Base-by-base conservation (phyloP, 2,888 invertebrate genomes). In the Argyra leucocephala region DNA sequence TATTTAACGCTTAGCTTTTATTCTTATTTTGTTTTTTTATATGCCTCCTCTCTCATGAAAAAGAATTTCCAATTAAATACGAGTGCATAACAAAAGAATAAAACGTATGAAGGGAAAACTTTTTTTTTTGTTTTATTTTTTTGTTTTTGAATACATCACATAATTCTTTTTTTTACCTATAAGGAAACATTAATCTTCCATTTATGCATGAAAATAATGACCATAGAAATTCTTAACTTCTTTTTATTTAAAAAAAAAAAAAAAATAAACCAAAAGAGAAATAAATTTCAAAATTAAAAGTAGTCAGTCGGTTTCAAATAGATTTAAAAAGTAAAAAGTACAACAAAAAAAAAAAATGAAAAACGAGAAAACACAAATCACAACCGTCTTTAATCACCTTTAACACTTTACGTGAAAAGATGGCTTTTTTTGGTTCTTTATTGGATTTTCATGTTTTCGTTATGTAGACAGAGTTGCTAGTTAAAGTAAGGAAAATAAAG, bases 321-420 rank as follows among this genome's bases (percentile, higher is more conserved):
- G 48, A 48, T 48, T 48, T 4, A 48, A 48, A 5, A 48, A 18
- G 2, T 3, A 48, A 48, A 6, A 18, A 48, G 3, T 18, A 48
- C 12, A 48, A 48, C 1, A 48, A 2, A 48, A 48, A 48, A 48
- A 9, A 48, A 2, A 48, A 18, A 10, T 37, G 15, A 48, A n/a
- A 48, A 9, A 48, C 15, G 15, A 48, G 48, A 48, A 48, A 48
- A 48, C 48, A 48, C 48, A 48, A 48, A 48, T 48, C 48, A 48
- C 48, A 48, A n/a, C 15, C 12, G 48, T 48, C 24, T 61, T 61
- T 61, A 61, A 61, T 61, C 61, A 61, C 61, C 61, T 61, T 61
- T 61, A 61, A 61, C 61, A 61, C 61, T 61, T 61, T 61, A 61
- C 61, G 61, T 61, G 31, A 26, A 26, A 61, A 61, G 18, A 61